These are phyloP conservation scores for Drosophila mayri DNA, from an alignment of 1,140 invertebrate species.

Conservation along the genomic window DNA sequence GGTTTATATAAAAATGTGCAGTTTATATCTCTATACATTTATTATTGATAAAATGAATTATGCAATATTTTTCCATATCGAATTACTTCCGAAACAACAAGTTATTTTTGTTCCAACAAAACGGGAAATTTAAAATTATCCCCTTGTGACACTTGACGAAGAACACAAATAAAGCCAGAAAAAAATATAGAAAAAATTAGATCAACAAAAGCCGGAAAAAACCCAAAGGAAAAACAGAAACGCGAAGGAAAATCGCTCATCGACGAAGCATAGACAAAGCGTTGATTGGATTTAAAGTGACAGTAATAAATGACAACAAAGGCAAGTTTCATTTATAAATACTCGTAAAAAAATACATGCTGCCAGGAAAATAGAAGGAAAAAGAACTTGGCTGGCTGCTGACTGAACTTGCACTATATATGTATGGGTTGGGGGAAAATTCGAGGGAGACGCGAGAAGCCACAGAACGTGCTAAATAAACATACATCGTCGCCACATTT, in stretches of 20 bases:
- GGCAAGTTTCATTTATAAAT: constrained; percentile 46
- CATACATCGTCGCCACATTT: constrained; percentile 54
- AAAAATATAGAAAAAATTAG: not conserved
- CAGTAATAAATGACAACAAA: constrained; percentile 55
- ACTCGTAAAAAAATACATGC: constrained; percentile 26
- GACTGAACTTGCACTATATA: constrained; percentile 46
- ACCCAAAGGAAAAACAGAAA: constrained; percentile 13
- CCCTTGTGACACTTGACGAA: constrained; percentile 21
- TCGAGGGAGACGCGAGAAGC: constrained; percentile 27
- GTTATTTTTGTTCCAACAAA: constrained; percentile 16
- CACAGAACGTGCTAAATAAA: constrained; percentile 52
- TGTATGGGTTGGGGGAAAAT: constrained; percentile 9
- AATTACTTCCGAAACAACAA: constrained; percentile 12
- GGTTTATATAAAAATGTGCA: not conserved
- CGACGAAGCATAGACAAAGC: constrained; percentile 43
- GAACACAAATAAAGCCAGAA: constrained; percentile 18
- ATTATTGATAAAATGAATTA: not conserved
- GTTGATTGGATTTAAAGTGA: constrained; percentile 56
- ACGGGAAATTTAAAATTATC: constrained; percentile 32
- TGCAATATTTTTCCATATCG: constrained; percentile 13
- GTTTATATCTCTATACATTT: not conserved
- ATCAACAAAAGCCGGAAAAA: constrained; percentile 12
- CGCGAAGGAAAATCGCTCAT: constrained; percentile 27
- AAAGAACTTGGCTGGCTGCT: constrained; percentile 26
- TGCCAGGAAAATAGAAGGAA: constrained; percentile 5